phyloP scores from a whole-genome alignment of 2,888 invertebrate species.

The Gymnocheta viridis region DNA sequence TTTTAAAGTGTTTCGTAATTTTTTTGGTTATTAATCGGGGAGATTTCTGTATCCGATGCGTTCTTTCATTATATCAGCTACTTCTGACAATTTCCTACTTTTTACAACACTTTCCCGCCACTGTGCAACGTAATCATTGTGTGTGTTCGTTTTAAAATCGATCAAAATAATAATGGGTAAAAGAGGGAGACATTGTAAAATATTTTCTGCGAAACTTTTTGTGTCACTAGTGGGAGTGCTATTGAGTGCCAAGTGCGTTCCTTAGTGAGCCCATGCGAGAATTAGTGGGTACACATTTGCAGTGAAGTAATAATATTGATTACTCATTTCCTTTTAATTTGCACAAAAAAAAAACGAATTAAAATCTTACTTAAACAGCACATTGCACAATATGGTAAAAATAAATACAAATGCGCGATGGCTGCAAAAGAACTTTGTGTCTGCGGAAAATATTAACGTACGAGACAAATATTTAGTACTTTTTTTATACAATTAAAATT shows the following conservation, averaged over 20 bases:
- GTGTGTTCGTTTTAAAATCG: neutral
- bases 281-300: slow-evolving; percentile 5
- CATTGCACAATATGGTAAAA: neutral
- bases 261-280: slow-evolving; percentile 1
- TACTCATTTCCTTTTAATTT: slow-evolving; percentile 50
- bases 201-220: neutral
- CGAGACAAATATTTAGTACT: too few species aligned
- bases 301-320: slow-evolving; percentile 24
- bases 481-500: too few species aligned
- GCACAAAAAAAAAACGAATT: neutral
- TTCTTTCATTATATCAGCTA: too few species aligned
- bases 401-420: neutral
- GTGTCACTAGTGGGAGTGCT: neutral
- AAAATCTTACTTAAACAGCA: neutral
- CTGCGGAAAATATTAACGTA: too few species aligned
- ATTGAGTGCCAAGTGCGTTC: neutral
- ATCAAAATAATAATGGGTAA: neutral
- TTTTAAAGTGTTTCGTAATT: too few species aligned
- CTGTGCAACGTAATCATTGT: neutral
- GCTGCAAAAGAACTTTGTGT: neutral
- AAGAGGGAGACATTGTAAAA: neutral
- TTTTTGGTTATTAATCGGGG: too few species aligned
- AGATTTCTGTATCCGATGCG: too few species aligned
- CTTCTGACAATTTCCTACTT: too few species aligned
- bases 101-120: neutral